Conservation (phyloP, 2,888 invertebrate genomes). For the Pterobdella sp. region DNA sequence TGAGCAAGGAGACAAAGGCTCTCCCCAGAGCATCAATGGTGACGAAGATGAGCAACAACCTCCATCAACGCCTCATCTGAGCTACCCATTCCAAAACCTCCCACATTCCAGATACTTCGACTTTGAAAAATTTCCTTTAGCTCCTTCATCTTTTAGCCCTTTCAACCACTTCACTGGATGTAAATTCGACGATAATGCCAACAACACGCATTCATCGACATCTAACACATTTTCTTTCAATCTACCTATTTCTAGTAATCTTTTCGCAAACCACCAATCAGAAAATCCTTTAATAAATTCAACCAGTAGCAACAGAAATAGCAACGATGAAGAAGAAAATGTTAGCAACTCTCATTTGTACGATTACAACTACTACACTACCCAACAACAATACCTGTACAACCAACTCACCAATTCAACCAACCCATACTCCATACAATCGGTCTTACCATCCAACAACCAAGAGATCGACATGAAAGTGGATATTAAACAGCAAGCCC, state of each 20-base stretch:
- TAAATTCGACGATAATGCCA: background rate
- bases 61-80: background rate
- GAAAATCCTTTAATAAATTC: background rate
- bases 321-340: background rate
- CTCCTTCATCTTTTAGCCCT: background rate
- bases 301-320: background rate
- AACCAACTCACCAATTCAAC: conserved; percentile 7
- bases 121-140: background rate
- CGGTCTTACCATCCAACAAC: background rate
- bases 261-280: background rate
- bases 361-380: conserved; percentile 19
- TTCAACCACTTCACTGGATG: background rate
- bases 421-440: background rate
- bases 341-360: background rate
- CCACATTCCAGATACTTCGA: background rate
- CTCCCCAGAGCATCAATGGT: too few species aligned
- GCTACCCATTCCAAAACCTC: conserved; percentile 1
- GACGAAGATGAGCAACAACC: background rate
- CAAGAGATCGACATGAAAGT: background rate
- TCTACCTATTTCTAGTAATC: background rate
- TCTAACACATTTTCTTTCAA: background rate
- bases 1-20: too few species aligned
- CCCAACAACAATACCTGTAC: conserved; percentile 24
- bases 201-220: background rate
- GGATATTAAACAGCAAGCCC: conserved; percentile 7